phyloP scores from a whole-genome alignment of 2,888 invertebrate genomes.

The Megalurothrips usitatus region DNA sequence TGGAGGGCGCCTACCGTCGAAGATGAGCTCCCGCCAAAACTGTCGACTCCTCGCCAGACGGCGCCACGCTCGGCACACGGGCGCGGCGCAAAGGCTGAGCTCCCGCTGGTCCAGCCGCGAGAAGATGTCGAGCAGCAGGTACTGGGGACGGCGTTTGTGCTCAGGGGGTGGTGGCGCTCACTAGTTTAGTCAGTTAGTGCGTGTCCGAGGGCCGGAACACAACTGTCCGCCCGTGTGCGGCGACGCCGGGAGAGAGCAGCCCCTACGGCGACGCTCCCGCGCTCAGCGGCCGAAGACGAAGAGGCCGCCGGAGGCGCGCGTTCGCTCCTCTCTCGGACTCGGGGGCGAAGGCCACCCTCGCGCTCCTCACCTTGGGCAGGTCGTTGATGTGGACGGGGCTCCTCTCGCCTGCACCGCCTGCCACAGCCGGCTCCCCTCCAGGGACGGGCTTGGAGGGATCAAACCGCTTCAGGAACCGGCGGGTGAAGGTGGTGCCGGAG shows the following conservation, averaged over 20 bases:
- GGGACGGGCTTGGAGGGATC: too few species aligned
- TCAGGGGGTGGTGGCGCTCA: not conserved
- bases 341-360: not conserved
- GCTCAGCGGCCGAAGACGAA: too few species aligned
- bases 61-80: conserved; percentile 1
- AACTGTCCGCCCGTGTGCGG: too few species aligned
- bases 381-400: not conserved
- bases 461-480: too few species aligned
- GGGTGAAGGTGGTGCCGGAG: too few species aligned
- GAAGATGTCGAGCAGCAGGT: not conserved
- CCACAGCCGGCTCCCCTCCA: not conserved
- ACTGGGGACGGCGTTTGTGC: not conserved
- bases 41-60: not conserved
- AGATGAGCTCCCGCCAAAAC: not conserved
- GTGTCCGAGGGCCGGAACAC: too few species aligned
- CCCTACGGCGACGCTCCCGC: too few species aligned
- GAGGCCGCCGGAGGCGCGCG: not conserved
- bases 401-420: too few species aligned
- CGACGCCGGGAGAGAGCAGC: too few species aligned
- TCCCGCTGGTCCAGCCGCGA: conserved; percentile 3
- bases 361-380: not conserved
- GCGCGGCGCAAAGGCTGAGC: not conserved
- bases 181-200: too few species aligned
- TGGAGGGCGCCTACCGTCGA: not conserved
- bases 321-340: too few species aligned